phyloP scores from a whole-genome alignment of 2,888 invertebrate species.

The Mycalesis mineus region DNA sequence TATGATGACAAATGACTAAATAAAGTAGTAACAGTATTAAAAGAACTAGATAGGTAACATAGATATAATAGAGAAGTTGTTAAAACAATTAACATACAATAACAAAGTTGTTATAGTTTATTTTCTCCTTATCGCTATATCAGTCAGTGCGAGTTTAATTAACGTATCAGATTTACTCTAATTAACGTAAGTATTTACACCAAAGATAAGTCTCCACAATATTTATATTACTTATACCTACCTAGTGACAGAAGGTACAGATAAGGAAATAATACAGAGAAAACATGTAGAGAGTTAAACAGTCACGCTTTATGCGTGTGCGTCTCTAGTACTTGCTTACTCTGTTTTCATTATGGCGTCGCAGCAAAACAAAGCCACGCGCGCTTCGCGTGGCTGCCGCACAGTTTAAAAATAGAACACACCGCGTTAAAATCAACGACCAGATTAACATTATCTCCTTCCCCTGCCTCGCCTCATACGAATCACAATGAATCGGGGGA shows the following conservation, averaged over 20 bases:
- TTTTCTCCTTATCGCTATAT: conserved; percentile 28
- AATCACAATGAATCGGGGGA: conserved; percentile 24
- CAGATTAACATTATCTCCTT: conserved; percentile 40
- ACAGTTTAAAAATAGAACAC: conserved; percentile 64
- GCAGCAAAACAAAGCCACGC: conserved; percentile 73
- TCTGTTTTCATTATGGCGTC: conserved; percentile 43
- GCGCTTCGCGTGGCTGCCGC: conserved; percentile 59
- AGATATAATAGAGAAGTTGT: background rate
- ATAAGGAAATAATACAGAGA: conserved; percentile 48
- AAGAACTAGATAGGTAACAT: background rate
- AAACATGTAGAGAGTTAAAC: conserved; percentile 28
- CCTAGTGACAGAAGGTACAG: conserved; percentile 45
- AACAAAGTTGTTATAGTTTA: conserved; percentile 30
- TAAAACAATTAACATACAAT: conserved; percentile 5
- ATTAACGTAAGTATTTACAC: conserved; percentile 50
- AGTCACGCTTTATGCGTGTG: conserved; percentile 61
- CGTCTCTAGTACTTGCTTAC: conserved; percentile 22
- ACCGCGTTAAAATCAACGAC: conserved; percentile 42
- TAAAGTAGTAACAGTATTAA: background rate
- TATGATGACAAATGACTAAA: too few relatives aligned
- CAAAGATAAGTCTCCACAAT: conserved; percentile 37
- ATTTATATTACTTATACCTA: conserved; percentile 19
- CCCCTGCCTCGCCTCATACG: conserved; percentile 27
- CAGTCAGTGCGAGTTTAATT: conserved; percentile 33
- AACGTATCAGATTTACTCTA: conserved; percentile 44